phyloP scores from a whole-genome alignment of 2,113 vertebrate species.

The Odontophorus gujanensis region DNA sequence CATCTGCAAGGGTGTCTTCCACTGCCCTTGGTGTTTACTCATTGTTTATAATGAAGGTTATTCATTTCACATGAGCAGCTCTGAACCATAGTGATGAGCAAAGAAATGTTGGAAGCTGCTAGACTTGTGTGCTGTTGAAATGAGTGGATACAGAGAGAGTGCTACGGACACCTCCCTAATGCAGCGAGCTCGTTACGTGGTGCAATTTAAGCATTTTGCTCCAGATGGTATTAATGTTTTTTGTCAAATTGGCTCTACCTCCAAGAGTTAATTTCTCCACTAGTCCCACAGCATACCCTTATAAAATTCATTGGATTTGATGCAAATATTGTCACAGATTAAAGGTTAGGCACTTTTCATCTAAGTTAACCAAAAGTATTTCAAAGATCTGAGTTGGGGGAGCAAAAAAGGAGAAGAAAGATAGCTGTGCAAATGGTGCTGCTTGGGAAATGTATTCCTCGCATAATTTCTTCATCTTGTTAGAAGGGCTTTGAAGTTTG shows the following conservation, averaged over 20 bases:
- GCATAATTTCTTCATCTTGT: neutral
- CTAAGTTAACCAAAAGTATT: constrained; percentile 4
- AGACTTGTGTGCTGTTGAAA: neutral
- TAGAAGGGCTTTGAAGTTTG: constrained; percentile 10
- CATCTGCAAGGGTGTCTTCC: neutral
- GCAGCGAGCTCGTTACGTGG: neutral
- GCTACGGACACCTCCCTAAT: neutral
- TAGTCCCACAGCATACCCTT: neutral
- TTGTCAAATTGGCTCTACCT: neutral
- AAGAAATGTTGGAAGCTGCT: neutral
- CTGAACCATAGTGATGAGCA: neutral
- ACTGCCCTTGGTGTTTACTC: neutral
- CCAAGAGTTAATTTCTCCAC: constrained; percentile 13
- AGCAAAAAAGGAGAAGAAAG: neutral
- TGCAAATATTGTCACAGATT: neutral
- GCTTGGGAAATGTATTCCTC: neutral
- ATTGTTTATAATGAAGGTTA: neutral
- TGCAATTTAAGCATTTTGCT: neutral
- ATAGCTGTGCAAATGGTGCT: neutral
- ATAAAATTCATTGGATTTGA: neutral
- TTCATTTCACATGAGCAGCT: neutral
- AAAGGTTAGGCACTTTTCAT: constrained; percentile 5
- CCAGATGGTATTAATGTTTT: neutral
- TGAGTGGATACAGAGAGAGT: neutral
- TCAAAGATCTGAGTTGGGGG: neutral